phyloP scores from a whole-genome alignment of 2,113 vertebrate genomes.

The Azemiops feae region DNA sequence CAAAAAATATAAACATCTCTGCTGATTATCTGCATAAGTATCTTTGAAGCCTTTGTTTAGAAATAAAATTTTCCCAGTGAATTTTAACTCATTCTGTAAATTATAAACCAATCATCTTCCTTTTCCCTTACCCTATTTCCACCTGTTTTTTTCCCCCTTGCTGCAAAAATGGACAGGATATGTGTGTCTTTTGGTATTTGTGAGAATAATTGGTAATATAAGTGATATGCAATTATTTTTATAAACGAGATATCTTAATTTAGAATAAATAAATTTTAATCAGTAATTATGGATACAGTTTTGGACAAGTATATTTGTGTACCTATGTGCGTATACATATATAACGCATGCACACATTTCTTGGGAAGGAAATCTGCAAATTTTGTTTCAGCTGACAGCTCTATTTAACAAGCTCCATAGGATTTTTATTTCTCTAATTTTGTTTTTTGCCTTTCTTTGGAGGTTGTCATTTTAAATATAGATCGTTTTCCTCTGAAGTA shows the following conservation, averaged over 20 bases:
- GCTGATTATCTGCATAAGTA: too few species aligned
- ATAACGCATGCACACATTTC: background rate
- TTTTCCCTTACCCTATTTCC: too few species aligned
- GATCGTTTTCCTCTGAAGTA: background rate
- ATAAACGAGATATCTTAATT: background rate
- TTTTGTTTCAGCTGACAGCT: background rate
- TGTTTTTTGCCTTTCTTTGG: background rate
- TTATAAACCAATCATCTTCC: too few species aligned
- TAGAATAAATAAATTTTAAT: background rate
- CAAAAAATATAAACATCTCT: too few species aligned
- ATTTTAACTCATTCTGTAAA: too few species aligned
- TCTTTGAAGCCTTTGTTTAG: too few species aligned
- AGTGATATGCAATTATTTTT: background rate
- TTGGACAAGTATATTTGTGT: background rate
- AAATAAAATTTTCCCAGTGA: too few species aligned
- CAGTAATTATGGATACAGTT: background rate
- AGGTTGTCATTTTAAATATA: background rate
- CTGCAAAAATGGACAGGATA: background rate
- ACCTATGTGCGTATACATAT: background rate
- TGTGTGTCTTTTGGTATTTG: background rate
- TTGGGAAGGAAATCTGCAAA: background rate
- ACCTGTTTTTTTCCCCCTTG: too few species aligned
- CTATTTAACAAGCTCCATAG: background rate
- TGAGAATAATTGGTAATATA: background rate
- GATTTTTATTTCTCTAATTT: background rate